These are phyloP conservation scores for Tangara arthus DNA, from an alignment of 2,797 vertebrate genomes.

Conservation along the genomic window DNA sequence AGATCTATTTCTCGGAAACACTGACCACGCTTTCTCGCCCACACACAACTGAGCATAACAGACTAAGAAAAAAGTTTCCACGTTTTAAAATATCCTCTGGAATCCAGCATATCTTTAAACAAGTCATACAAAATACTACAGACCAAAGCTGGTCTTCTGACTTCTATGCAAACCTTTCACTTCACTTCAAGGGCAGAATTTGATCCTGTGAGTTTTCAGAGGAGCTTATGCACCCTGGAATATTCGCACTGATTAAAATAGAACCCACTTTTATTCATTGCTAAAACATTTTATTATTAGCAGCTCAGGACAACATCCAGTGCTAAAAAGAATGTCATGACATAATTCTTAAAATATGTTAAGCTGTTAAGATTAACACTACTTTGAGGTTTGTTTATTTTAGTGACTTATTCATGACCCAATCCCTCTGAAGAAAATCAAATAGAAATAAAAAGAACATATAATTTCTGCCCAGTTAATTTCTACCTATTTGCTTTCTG, in stretches of 20 bases:
- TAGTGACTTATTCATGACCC: slow-evolving; percentile 47
- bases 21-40: neutral
- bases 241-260: slow-evolving; percentile 56
- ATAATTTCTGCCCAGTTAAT: neutral
- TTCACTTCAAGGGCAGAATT: slow-evolving; percentile 46
- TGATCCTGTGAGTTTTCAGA: slow-evolving; percentile 40
- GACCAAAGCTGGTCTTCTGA: neutral
- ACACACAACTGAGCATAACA: neutral
- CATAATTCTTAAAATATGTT: slow-evolving; percentile 58
- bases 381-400: slow-evolving; percentile 58
- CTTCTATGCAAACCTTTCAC: neutral
- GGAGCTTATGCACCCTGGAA: slow-evolving; percentile 27
- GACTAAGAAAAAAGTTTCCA: neutral
- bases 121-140: neutral
- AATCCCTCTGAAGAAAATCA: slow-evolving; percentile 31
- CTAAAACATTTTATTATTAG: slow-evolving; percentile 61
- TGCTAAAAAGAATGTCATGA: slow-evolving; percentile 63
- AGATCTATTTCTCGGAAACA: neutral
- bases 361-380: slow-evolving; percentile 60
- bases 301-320: slow-evolving; percentile 43
- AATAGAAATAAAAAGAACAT: neutral
- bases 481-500: slow-evolving; percentile 14
- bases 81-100: neutral
- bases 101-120: neutral
- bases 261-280: slow-evolving; percentile 58